Conservation (phyloP, 2,888 invertebrate genomes). For the Leptinotarsa peninsularis region DNA sequence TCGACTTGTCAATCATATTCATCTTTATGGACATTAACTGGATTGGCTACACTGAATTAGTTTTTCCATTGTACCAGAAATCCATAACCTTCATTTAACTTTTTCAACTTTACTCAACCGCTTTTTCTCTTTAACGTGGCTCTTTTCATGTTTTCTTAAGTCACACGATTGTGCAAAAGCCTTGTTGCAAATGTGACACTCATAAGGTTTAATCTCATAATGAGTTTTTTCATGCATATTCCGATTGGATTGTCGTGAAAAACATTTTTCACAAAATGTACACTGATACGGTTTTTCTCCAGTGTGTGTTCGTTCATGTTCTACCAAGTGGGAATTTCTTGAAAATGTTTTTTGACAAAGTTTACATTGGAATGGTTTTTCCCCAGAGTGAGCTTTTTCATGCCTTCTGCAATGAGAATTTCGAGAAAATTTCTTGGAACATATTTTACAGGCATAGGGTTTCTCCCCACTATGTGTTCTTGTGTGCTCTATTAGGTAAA, state of each 20-base stretch:
- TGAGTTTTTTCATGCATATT: constrained; percentile 1
- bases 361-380: constrained; percentile 4
- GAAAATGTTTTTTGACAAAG: not conserved
- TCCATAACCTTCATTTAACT: too few relatives aligned
- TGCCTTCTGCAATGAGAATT: not conserved
- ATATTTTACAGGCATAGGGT: not conserved
- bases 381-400: not conserved
- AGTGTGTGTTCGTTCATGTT: constrained; percentile 1
- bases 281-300: constrained; percentile 9
- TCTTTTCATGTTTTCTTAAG: not conserved
- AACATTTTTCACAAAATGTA: not conserved
- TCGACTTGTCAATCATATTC: too few relatives aligned
- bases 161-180: not conserved
- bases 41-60: too few relatives aligned
- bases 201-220: not conserved
- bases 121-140: not conserved
- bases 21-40: too few relatives aligned
- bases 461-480: constrained; percentile 6
- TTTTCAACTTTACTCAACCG: too few relatives aligned
- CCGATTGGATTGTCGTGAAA: not conserved
- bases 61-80: too few relatives aligned
- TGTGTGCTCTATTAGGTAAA: not conserved
- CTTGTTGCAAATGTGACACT: not conserved
- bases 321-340: not conserved
- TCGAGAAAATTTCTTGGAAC: not conserved